Evolutionary conservation across 2,797 vertebrate genomes (phyloP), one percentile per base, ranked within the genome.

Genomic region (Clarias platycephalus): DNA sequence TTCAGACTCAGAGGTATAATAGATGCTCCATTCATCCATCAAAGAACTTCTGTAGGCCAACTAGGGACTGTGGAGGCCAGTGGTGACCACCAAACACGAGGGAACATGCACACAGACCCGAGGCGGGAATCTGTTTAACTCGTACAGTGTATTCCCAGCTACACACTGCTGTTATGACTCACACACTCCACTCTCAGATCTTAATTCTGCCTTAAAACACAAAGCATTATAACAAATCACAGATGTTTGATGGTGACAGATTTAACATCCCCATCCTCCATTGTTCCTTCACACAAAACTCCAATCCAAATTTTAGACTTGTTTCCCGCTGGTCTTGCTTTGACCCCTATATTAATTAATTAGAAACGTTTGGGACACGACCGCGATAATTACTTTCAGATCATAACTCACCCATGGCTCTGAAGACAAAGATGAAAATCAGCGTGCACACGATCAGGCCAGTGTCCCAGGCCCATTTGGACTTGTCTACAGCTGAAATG

Each of bases 401-500:
- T 13, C 2, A 20, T 24, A 28, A 92, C 92, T 92, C 88, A 96
- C 97, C 97, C 10, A 95, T 86, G 0, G 97, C 97, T 93, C 97
- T 96, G 95, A 98, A 98, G 87, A 97, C 91, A 31, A 98, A 95
- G 93, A 97, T 98, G 91, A 98, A 98, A 92, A 97, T 83, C n/a
- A 98, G 95, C 0, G 97, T 99, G 89, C 96, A 97, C 90, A 96
- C 93, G 89, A 98, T 95, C 90, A 99, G 94, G 12, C 96, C 97
- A 0, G 97, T 97, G 92, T 99, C 97, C 97, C 97, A 99, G 28
- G 96, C 96, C 97, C 97, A 99, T 91, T 98, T 98, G 84, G 97
- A 96, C 83, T 97, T 97, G 91, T 99, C 97, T 90, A 98, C 97
- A 0, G 97, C 97, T 0, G 97, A 98, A 91, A 98, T 98, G 68